Evolutionary conservation across 2,113 vertebrate genomes (phyloP).

Genomic region (Tragelaphus buxtoni): DNA sequence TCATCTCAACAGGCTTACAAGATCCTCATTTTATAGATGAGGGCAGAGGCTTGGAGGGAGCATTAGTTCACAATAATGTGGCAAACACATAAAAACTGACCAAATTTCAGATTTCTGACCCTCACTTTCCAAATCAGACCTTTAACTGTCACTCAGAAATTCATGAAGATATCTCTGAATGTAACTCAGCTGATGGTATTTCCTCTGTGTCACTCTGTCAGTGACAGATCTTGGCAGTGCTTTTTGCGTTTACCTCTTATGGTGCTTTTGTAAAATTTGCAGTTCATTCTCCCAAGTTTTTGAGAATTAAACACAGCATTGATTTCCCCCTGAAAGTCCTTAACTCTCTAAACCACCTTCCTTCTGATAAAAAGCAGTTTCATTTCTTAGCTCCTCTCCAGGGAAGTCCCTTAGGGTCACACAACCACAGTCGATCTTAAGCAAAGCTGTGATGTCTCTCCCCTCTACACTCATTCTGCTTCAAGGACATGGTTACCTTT

Average conservation of each 20-base stretch:
- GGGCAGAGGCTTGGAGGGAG: background rate
- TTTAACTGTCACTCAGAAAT: background rate
- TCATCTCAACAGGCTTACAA: background rate
- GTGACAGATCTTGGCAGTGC: background rate
- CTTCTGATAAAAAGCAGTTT: background rate
- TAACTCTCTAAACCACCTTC: conserved; percentile 20
- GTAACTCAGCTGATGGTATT: background rate
- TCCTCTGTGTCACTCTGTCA: background rate
- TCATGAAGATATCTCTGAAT: background rate
- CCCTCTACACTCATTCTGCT: background rate
- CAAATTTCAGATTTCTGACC: background rate
- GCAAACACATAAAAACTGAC: background rate
- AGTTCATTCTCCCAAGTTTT: background rate
- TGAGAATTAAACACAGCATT: background rate
- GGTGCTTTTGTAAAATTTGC: background rate
- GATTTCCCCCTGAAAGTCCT: background rate
- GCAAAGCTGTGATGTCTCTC: background rate
- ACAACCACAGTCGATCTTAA: background rate
- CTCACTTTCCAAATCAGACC: background rate
- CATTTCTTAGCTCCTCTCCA: conserved; percentile 14
- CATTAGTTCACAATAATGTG: background rate
- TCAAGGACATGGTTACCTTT: background rate
- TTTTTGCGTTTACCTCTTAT: background rate
- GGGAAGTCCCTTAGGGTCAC: conserved; percentile 24
- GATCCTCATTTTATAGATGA: background rate